Percentiles rank a stretch among this genome's conserved stretches.
phyloP scores from a whole-genome alignment of 1,140 invertebrate species.

The Brachionus koreanus region DNA sequence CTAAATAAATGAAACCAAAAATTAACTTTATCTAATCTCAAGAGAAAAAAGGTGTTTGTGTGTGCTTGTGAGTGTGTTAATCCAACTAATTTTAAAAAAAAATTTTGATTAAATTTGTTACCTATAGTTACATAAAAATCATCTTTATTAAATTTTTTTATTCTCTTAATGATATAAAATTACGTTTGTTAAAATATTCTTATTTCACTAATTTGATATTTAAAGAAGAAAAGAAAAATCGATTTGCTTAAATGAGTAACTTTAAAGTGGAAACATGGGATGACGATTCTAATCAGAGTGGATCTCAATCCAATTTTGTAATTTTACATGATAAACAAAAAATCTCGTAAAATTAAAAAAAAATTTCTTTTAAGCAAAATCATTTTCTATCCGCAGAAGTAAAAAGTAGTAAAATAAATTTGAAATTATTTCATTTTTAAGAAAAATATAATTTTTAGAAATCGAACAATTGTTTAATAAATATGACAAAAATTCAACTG shows the following conservation, averaged over 20 bases:
- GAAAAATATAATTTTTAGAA: background rate
- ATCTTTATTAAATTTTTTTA: background rate
- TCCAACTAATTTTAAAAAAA: background rate
- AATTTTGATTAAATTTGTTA: background rate
- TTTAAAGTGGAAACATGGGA: conserved; percentile 22
- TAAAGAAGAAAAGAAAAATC: background rate
- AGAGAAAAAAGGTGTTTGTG: background rate
- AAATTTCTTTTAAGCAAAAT: background rate
- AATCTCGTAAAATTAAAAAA: background rate
- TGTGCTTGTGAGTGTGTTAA: background rate
- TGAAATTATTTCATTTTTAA: background rate
- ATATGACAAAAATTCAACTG: background rate
- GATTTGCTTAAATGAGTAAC: background rate
- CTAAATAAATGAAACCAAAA: background rate
- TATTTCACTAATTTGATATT: background rate
- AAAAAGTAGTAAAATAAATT: conserved; percentile 4
- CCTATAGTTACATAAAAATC: conserved; percentile 15
- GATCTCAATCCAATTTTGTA: background rate
- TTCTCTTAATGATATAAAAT: conserved; percentile 2
- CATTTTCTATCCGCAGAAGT: background rate
- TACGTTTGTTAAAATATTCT: conserved; percentile 6
- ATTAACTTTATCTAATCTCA: background rate
- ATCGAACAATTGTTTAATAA: background rate
- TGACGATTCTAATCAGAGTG: background rate
- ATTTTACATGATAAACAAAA: background rate